Base-by-base conservation (phyloP, 2,797 vertebrate genomes). In the Cirrhinus mrigala region DNA sequence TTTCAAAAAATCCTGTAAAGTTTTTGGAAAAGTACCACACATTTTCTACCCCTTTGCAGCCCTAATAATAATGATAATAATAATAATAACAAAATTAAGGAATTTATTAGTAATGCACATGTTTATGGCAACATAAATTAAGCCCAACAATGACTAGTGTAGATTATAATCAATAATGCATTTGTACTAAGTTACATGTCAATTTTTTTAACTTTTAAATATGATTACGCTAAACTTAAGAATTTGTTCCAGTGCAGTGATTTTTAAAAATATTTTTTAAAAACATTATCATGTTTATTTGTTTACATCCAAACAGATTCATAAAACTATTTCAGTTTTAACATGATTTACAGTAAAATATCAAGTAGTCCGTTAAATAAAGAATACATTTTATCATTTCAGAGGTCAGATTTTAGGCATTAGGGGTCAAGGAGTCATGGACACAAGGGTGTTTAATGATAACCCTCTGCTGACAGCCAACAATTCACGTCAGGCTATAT, bases 391-490 rank as follows among this genome's bases (percentile, higher is more conserved):
- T 20, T 18, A 10, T 24, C 6, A 58, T 66, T 54, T 70, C 48
- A 62, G 2, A n/a, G 74, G 66, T 86, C 16, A 62, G 9, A n/a
- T 71, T 78, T 69, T 58, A 77, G 24, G 52, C 52, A 52, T 60
- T n/a, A 12, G 6, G 73, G 33, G 85, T 68, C 69, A 80, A 60
- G 54, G 24, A 29, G 56, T 52, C 85, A 83, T 27, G 80, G 74
- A 48, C 73, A 50, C 15, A 27, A 71, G 44, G 22, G 10, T 18
- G 9, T 46, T 73, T 52, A 70, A 50, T 52, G 66, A 37, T 27
- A 78, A 66, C 64, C 60, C n/a, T n/a, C 10, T 4, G n/a, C 81
- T 77, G 62, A 79, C 76, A 79, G 62, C 14, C 66, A 66, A 44
- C 48, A 29, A 14, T 62, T 82, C 48, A 56, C 16, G 3, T 27